Evolutionary conservation across 53 echinoderm and acorn worm genomes (phyloP).

Genomic region (Mesocentrotus franciscanus): DNA sequence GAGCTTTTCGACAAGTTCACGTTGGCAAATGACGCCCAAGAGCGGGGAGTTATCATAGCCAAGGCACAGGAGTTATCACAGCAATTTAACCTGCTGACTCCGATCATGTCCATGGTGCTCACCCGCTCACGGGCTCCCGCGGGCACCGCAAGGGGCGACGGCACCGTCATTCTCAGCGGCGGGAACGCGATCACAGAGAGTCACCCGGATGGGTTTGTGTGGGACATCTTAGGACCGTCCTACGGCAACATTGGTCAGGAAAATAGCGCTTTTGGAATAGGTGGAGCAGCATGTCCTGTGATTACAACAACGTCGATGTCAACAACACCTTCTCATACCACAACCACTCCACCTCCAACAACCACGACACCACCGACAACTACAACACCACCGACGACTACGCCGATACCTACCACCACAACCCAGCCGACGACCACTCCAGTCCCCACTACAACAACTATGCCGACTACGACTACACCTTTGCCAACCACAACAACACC

Average conservation of each 20-base stretch:
- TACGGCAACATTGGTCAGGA: constrained; percentile 67
- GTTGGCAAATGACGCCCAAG: constrained; percentile 75
- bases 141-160: constrained; percentile 35
- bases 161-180: constrained; percentile 27
- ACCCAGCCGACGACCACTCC: constrained; percentile 36
- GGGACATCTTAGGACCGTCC: constrained; percentile 76
- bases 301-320: constrained; percentile 38
- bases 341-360: constrained; percentile 25
- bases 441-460: constrained; percentile 23
- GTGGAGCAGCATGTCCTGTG: constrained; percentile 69
- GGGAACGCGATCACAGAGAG: constrained; percentile 15
- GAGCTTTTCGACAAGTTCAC: constrained; percentile 85
- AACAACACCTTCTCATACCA: constrained; percentile 19
- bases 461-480: constrained; percentile 21
- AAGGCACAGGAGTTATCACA: constrained; percentile 80
- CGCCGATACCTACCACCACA: constrained; percentile 36
- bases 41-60: constrained; percentile 74
- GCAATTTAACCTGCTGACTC: constrained; percentile 91
- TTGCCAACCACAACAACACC: constrained; percentile 40
- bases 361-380: constrained; percentile 12
- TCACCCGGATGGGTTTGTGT: constrained; percentile 71
- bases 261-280: constrained; percentile 75
- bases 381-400: constrained; percentile 20
- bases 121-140: constrained; percentile 16
- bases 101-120: constrained; percentile 91